Evolutionary conservation across 2,888 invertebrate species (phyloP).

Genomic region (Pocota personata): DNA sequence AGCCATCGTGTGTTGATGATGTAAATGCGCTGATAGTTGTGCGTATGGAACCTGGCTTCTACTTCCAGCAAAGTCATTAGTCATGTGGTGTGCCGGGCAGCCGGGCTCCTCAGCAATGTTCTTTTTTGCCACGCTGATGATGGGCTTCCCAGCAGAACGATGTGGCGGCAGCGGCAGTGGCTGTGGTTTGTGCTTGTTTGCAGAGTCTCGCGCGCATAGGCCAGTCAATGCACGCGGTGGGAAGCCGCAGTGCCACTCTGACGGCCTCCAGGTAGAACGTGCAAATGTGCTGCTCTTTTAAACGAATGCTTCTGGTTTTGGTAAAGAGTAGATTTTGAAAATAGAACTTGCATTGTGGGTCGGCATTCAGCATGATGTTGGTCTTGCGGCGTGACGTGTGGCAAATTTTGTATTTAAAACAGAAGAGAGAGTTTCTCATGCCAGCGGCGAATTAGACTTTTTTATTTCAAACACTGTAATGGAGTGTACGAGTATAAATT

Average conservation of each 20-base stretch:
- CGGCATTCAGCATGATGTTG: conserved; percentile 5
- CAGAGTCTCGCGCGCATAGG: conserved; percentile 11
- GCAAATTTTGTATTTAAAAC: neutral
- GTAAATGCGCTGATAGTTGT: conserved; percentile 38
- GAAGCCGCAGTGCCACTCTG: conserved; percentile 49
- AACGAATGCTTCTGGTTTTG: conserved; percentile 62
- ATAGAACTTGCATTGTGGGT: conserved; percentile 34
- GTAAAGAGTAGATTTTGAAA: conserved; percentile 28
- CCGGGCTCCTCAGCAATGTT: conserved; percentile 23
- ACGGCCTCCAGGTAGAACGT: conserved; percentile 61
- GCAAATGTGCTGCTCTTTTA: conserved; percentile 55
- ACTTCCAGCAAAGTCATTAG: conserved; percentile 56
- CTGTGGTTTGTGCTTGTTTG: conserved; percentile 50
- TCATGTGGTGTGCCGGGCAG: conserved; percentile 49
- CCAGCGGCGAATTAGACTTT: neutral
- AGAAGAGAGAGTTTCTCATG: conserved; percentile 1
- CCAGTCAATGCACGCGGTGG: conserved; percentile 32
- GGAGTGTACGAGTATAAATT: too few species aligned
- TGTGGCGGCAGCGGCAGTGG: conserved; percentile 13
- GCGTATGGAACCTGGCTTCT: conserved; percentile 23
- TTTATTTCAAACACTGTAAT: too few species aligned
- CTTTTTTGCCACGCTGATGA: conserved; percentile 7
- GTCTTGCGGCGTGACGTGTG: neutral
- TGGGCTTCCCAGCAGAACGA: conserved; percentile 19
- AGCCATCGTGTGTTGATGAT: conserved; percentile 38